Conservation (phyloP, 2,888 invertebrate species). For the Limnephilus auricula region DNA sequence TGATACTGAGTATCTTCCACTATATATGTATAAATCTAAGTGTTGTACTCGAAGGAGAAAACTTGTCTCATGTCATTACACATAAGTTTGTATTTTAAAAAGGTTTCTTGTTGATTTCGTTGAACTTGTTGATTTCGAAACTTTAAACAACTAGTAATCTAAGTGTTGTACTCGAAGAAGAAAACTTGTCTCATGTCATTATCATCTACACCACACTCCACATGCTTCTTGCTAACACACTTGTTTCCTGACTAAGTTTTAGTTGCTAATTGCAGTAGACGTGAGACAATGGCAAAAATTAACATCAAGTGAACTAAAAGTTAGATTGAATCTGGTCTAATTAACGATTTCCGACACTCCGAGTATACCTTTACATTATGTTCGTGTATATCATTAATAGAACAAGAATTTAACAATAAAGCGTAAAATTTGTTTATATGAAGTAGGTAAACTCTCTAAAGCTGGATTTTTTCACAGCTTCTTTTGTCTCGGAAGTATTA, state of each 20-base stretch:
- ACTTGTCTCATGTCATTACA: neutral
- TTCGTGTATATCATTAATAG: neutral
- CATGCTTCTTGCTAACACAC: neutral
- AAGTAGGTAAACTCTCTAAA: neutral
- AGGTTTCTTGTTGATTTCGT: too few species aligned
- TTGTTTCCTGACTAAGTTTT: neutral
- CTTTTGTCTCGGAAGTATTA: neutral
- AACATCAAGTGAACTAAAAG: neutral
- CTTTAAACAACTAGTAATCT: too few species aligned
- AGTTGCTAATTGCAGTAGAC: neutral
- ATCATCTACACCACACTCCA: neutral
- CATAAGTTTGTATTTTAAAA: too few species aligned
- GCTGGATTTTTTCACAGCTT: too few species aligned
- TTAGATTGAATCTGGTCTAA: neutral
- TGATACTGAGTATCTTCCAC: too few species aligned
- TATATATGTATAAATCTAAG: too few species aligned
- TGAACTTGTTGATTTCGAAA: too few species aligned
- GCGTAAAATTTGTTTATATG: neutral
- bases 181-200: neutral
- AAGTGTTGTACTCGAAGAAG: neutral
- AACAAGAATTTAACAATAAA: neutral
- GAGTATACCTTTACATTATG: neutral
- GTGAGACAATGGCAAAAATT: neutral
- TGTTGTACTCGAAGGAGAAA: neutral
- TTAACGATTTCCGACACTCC: neutral